These are phyloP conservation scores for Drosophila testacea DNA, from an alignment of 2,888 invertebrate genomes.

Conservation along the genomic window DNA sequence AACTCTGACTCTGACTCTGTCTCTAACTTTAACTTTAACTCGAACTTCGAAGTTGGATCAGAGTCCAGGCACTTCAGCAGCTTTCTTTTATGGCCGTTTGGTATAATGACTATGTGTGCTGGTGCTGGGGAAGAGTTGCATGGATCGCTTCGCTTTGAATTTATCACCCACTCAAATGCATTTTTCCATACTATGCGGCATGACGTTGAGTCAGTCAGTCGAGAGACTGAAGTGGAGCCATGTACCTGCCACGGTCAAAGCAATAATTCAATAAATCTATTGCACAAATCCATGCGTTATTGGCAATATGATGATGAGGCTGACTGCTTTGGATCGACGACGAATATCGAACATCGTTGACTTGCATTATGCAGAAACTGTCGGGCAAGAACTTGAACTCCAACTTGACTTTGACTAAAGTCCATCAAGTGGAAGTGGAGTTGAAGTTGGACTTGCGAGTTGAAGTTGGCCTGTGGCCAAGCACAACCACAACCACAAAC, in stretches of 20 bases:
- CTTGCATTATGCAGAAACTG: conserved; percentile 68
- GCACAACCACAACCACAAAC: conserved; percentile 40
- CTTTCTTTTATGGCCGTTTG: conserved; percentile 77
- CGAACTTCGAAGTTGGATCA: conserved; percentile 10
- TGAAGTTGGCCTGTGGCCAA: conserved; percentile 52
- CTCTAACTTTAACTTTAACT: conserved; percentile 28
- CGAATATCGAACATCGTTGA: conserved; percentile 37
- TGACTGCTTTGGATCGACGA: conserved; percentile 51
- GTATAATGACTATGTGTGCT: conserved; percentile 68
- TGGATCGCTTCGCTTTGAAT: conserved; percentile 67
- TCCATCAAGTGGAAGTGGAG: conserved; percentile 79
- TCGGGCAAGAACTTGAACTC: conserved; percentile 75
- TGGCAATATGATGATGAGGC: conserved; percentile 81
- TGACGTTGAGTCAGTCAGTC: conserved; percentile 19
- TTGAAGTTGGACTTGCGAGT: too few relatives aligned
- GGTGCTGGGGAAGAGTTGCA: conserved; percentile 6
- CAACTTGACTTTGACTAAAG: conserved; percentile 82
- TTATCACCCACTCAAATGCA: conserved; percentile 79
- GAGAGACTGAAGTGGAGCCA: conserved; percentile 58
- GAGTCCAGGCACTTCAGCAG: conserved; percentile 60
- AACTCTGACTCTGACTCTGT: conserved; percentile 18
- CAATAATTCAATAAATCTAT: conserved; percentile 84
- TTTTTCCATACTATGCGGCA: conserved; percentile 69
- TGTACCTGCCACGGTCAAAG: conserved; percentile 84
- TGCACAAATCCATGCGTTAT: conserved; percentile 79